Evolutionary conservation across 2,113 vertebrate species (phyloP).

Genomic region (Polyodon spathula): DNA sequence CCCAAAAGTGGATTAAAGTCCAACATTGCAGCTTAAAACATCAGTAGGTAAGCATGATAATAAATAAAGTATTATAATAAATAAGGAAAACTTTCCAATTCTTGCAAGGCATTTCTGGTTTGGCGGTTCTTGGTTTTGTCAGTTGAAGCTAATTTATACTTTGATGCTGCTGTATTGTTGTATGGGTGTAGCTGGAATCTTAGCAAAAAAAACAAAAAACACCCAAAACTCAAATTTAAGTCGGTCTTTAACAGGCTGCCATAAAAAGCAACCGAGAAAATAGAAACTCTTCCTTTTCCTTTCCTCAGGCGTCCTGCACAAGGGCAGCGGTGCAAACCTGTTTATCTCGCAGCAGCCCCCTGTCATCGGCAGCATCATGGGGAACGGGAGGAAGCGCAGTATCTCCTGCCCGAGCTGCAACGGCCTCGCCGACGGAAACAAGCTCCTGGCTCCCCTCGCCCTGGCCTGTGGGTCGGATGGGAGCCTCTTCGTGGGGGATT

Average conservation of each 20-base stretch:
- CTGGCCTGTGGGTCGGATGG: constrained; percentile 85
- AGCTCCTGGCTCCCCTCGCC: constrained; percentile 88
- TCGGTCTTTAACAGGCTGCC: too few relatives aligned
- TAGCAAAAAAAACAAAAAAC: too few relatives aligned
- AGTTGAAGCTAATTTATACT: too few relatives aligned
- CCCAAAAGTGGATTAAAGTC: too few relatives aligned
- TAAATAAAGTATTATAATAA: too few relatives aligned
- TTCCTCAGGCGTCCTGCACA: constrained; percentile 85
- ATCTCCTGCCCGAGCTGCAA: constrained; percentile 98
- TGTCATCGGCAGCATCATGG: constrained; percentile 93
- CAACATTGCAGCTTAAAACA: too few relatives aligned
- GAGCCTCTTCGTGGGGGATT: constrained; percentile 94
- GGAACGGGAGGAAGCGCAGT: constrained; percentile 85
- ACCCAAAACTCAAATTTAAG: background rate
- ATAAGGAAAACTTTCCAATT: too few relatives aligned
- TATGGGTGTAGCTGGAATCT: too few relatives aligned
- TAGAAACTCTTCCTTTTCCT: constrained; percentile 1
- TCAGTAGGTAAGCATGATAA: too few relatives aligned
- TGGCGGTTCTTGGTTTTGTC: too few relatives aligned
- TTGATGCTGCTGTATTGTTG: too few relatives aligned
- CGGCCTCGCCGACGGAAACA: constrained; percentile 92
- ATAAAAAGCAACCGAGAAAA: constrained; percentile 58
- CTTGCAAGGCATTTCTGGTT: too few relatives aligned
- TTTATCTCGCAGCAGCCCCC: constrained; percentile 96
- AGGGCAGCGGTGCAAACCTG: constrained; percentile 92